A percentile compares a stretch with the other conserved stretches of the same genome.
Evolutionary conservation across 2,888 invertebrate species (phyloP).

Genomic region (Metellina segmentata): DNA sequence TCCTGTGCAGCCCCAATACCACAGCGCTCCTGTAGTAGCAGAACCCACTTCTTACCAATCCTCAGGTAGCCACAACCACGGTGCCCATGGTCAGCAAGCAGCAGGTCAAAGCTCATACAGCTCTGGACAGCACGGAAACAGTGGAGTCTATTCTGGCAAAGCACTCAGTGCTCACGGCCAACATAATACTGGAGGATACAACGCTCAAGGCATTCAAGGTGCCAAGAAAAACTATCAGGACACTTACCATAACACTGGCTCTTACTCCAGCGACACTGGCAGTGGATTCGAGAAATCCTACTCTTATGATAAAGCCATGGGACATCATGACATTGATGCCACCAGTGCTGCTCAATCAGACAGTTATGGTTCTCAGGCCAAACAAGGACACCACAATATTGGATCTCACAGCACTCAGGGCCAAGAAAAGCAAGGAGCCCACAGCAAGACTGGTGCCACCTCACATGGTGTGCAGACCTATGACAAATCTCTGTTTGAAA

Average conservation of each 20-base stretch:
- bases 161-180: constrained; percentile 16
- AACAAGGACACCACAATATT: constrained; percentile 60
- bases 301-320: constrained; percentile 56
- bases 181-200: constrained; percentile 39
- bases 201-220: constrained; percentile 22
- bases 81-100: constrained; percentile 46
- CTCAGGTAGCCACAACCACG: neutral
- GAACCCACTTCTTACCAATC: constrained; percentile 17
- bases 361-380: constrained; percentile 28
- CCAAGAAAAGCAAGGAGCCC: constrained; percentile 53
- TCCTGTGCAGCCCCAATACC: constrained; percentile 22
- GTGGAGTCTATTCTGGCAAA: neutral
- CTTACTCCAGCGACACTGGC: constrained; percentile 69
- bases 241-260: constrained; percentile 59
- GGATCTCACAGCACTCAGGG: constrained; percentile 40
- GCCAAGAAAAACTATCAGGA: constrained; percentile 23
- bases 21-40: constrained; percentile 35
- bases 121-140: constrained; percentile 22
- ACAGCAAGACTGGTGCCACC: constrained; percentile 28
- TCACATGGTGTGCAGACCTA: constrained; percentile 26
- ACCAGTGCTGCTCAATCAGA: constrained; percentile 18
- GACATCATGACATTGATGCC: constrained; percentile 64
- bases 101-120: constrained; percentile 27
- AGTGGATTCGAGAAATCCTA: constrained; percentile 73
- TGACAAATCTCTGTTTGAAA: constrained; percentile 48